Evolutionary conservation across 2,797 vertebrate genomes (phyloP).

Genomic region (Neopelma chrysocephalum): DNA sequence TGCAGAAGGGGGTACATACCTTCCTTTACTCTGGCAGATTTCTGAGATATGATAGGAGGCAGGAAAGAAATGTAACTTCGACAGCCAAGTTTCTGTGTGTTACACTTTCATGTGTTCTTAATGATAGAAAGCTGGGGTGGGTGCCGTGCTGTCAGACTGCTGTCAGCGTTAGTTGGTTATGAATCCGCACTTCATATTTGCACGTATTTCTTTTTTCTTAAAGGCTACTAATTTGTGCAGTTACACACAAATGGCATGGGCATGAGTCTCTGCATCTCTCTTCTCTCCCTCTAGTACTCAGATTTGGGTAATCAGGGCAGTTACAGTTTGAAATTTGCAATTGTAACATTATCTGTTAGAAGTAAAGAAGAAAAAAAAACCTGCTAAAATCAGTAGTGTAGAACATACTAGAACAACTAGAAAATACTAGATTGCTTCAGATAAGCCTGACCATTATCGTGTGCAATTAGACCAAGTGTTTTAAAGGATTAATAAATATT

Average conservation of each 20-base stretch:
- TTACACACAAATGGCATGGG: not conserved
- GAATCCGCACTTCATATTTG: accelerated
- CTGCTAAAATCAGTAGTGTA: not conserved
- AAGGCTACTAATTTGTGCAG: not conserved
- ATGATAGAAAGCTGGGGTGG: not conserved
- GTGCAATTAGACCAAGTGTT: not conserved
- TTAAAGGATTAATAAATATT: not conserved
- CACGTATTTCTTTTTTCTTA: not conserved
- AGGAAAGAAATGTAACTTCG: not conserved
- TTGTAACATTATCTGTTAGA: not conserved
- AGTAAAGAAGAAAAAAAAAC: not conserved
- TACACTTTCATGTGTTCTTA: not conserved
- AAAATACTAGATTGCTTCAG: not conserved
- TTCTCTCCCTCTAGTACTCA: not conserved
- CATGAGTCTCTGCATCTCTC: not conserved
- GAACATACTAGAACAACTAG: not conserved
- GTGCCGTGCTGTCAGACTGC: not conserved
- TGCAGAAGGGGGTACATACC: not conserved
- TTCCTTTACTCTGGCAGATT: not conserved
- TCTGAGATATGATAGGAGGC: not conserved
- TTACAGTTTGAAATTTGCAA: not conserved
- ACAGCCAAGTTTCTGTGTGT: not conserved
- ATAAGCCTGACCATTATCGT: not conserved
- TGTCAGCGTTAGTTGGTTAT: not conserved
- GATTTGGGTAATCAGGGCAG: not conserved